Evolutionary conservation across 2,113 vertebrate species (phyloP), one percentile per base, ranked within the genome.

Genomic region (Sorex fumeus): DNA sequence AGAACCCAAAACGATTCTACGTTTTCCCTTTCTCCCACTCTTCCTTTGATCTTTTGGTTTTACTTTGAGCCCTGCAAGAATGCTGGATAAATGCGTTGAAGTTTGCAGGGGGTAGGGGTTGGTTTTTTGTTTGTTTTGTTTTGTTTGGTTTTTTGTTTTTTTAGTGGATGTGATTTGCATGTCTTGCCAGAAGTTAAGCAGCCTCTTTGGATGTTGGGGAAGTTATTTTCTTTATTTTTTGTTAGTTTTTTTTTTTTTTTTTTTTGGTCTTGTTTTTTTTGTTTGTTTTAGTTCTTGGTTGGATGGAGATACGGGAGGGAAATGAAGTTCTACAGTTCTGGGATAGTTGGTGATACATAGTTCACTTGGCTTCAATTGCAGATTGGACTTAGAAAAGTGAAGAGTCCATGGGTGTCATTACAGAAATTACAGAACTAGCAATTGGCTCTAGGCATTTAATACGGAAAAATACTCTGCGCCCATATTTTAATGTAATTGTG

Each of bases 141-240:
- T 3, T 40, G 3, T 40, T 40, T 40, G 3, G 40, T 50, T 50
- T 50, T 60, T 60, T 60, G 16, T 23, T 60, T 60, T 96, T 95
- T 93, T 57, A 97, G 96, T 84, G 85, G 96, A 96, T 96, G 75
- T 97, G 94, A 97, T 97, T 97, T 79, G 81, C 97, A 96, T 97
- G 96, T 98, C 97, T 98, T 98, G 97, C 97, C 98, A 98, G 97
- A 95, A 97, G 93, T 95, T 96, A 97, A 98, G 96, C 97, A 97
- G 91, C 98, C 97, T 97, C 84, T 95, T 90, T 96, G 76, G 95
- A 87, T 95, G 45, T 95, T 95, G 94, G 96, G 95, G 94, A 87
- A 94, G 92, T 82, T 84, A 97, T 95, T 74, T 90, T 78, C 93
- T 95, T 94, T 89, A 36, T 82, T 66, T 66, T 28, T 28, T 28